A percentile compares a stretch with the other conserved stretches of the same genome.
These are phyloP conservation scores for Trypoxylon attenuatum DNA, from an alignment of 2,888 invertebrate species.

Conservation along the genomic window DNA sequence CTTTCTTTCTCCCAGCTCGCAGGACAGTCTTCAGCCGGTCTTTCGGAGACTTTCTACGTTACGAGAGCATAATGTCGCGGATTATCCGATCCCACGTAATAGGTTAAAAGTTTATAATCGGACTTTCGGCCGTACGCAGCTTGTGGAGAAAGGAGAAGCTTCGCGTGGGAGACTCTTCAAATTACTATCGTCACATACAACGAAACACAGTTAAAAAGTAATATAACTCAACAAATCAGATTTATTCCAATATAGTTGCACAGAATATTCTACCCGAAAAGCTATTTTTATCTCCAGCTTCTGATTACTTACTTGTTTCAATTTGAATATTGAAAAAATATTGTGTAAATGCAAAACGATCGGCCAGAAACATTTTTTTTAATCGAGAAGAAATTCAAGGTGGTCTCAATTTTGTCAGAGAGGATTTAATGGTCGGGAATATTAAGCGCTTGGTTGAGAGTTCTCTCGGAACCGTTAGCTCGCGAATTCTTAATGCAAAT, in stretches of 20 bases:
- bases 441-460: no score
- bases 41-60: slow-evolving; percentile 60
- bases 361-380: neutral
- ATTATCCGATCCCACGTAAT: slow-evolving; percentile 61
- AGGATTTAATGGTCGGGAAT: no score
- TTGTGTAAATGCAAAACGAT: no score
- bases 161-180: slow-evolving; percentile 9
- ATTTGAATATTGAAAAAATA: no score
- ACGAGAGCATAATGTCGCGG: slow-evolving; percentile 56
- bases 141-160: slow-evolving; percentile 42
- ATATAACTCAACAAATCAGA: no score
- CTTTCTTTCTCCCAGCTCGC: neutral
- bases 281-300: no score
- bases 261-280: no score
- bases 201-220: no score
- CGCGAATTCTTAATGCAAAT: slow-evolving; percentile 34
- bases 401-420: neutral
- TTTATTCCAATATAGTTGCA: no score
- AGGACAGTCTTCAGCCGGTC: slow-evolving; percentile 18
- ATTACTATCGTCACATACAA: no score
- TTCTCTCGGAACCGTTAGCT: slow-evolving; percentile 7
- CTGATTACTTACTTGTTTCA: no score
- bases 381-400: neutral
- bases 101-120: slow-evolving; percentile 64
- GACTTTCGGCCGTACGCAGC: slow-evolving; percentile 4